Percentiles rank a stretch among this genome's conserved stretches.
These are phyloP conservation scores for Danio tinwini DNA, from an alignment of 2,797 vertebrate species.

Conservation along the genomic window DNA sequence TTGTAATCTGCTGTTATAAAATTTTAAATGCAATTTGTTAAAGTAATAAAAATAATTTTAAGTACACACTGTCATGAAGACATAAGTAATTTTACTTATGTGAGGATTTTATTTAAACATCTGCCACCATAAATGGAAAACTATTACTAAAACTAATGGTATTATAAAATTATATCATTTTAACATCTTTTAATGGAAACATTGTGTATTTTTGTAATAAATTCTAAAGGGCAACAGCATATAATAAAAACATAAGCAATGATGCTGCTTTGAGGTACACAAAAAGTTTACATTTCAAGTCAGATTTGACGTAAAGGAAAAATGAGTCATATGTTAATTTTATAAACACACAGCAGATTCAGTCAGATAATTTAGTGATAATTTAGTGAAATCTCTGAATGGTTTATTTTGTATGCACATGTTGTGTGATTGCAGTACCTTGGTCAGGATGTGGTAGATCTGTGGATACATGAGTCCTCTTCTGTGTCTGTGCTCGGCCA, in stretches of 20 bases:
- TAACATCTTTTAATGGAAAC: too few relatives aligned
- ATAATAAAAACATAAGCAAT: not conserved
- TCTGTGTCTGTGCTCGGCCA: constrained; percentile 91
- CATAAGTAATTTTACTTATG: not conserved
- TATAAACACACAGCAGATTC: not conserved
- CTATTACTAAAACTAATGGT: too few relatives aligned
- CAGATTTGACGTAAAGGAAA: too few relatives aligned
- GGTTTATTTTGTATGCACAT: not conserved
- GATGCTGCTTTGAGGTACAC: not conserved
- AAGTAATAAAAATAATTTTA: not conserved
- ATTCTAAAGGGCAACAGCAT: too few relatives aligned
- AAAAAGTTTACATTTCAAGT: not conserved
- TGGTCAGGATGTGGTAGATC: constrained; percentile 93
- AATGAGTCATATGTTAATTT: not conserved
- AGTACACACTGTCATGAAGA: not conserved
- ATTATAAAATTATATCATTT: too few relatives aligned
- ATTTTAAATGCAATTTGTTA: not conserved
- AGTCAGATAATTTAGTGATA: not conserved
- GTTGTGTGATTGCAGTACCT: constrained; percentile 69
- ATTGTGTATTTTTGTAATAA: too few relatives aligned
- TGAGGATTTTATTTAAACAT: too few relatives aligned
- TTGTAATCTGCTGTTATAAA: not conserved
- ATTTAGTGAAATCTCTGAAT: not conserved
- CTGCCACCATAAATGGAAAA: too few relatives aligned
- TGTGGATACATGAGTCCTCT: constrained; percentile 93